A percentile compares a stretch with the other conserved stretches of the same genome.
These are phyloP conservation scores for Acleris literana DNA, from an alignment of 2,888 invertebrate genomes.

Conservation along the genomic window DNA sequence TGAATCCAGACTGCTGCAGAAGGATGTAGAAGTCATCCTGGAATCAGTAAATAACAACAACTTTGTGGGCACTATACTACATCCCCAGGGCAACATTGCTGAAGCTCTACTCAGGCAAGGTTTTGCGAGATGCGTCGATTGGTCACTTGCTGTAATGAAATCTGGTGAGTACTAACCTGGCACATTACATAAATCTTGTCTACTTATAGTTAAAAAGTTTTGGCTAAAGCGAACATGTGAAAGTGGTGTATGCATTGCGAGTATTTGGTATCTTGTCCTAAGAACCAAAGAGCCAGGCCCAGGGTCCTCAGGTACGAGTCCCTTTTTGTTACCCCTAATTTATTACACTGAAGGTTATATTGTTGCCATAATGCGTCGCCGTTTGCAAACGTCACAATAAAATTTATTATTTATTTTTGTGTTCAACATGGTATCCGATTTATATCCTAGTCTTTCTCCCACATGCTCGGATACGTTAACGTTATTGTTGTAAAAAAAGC, in stretches of 20 bases:
- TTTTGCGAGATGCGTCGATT: slow-evolving; percentile 91
- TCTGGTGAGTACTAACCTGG: slow-evolving; percentile 56
- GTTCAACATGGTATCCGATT: too few relatives aligned
- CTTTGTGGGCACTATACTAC: slow-evolving; percentile 96
- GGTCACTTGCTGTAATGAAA: slow-evolving; percentile 78
- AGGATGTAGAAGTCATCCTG: slow-evolving; percentile 94
- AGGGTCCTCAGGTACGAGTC: too few relatives aligned
- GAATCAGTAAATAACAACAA: slow-evolving; percentile 97
- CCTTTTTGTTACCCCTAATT: background rate
- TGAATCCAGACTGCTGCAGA: slow-evolving; percentile 94
- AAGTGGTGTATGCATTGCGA: slow-evolving; percentile 24
- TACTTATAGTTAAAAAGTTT: background rate
- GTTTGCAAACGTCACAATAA: too few relatives aligned
- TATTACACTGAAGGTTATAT: too few relatives aligned
- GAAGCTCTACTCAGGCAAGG: slow-evolving; percentile 95
- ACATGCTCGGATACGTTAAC: too few relatives aligned
- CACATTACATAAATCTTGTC: too few relatives aligned
- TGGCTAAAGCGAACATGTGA: background rate
- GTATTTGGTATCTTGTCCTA: background rate
- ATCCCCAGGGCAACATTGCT: slow-evolving; percentile 97
- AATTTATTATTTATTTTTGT: too few relatives aligned
- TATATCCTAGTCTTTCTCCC: too few relatives aligned
- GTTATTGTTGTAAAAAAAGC: too few relatives aligned
- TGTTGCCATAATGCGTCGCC: too few relatives aligned
- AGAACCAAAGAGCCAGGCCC: too few relatives aligned